Percentiles rank a stretch among this genome's conserved stretches.
phyloP scores from a whole-genome alignment of 92 coral and sea anemone species.

The Virgularia gustaviana region DNA sequence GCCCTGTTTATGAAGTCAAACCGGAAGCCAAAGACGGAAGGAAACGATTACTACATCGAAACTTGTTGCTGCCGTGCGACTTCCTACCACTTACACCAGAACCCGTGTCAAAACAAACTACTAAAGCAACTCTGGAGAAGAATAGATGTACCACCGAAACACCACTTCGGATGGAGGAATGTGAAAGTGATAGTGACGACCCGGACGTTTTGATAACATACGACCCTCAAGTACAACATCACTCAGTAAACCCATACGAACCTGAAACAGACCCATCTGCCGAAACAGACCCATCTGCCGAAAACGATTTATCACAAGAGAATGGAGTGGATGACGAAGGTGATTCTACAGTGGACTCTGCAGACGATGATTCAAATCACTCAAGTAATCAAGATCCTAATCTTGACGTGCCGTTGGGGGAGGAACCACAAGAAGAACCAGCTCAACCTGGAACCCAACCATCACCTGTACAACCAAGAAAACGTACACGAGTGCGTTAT shows the following conservation, averaged over 20 bases:
- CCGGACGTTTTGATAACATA: not conserved
- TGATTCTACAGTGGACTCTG: too few species aligned
- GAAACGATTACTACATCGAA: not conserved
- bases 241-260: not conserved
- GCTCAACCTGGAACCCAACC: not conserved
- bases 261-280: not conserved
- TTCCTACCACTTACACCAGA: not conserved
- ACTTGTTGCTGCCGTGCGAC: constrained; percentile 5
- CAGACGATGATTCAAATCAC: too few species aligned
- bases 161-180: not conserved
- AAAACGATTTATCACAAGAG: too few species aligned
- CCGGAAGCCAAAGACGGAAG: constrained; percentile 17
- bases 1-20: constrained; percentile 30
- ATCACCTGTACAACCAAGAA: not conserved
- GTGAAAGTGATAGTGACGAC: not conserved
- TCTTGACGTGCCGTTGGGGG: not conserved
- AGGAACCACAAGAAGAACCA: not conserved
- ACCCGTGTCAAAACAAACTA: not conserved
- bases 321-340: too few species aligned
- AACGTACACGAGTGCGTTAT: not conserved
- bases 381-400: not conserved
- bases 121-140: not conserved
- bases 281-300: not conserved
- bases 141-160: not conserved
- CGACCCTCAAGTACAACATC: not conserved